Evolutionary conservation across 2,797 vertebrate species (phyloP), one percentile per base, ranked within the genome.

Genomic region (Apogon hyalosoma): DNA sequence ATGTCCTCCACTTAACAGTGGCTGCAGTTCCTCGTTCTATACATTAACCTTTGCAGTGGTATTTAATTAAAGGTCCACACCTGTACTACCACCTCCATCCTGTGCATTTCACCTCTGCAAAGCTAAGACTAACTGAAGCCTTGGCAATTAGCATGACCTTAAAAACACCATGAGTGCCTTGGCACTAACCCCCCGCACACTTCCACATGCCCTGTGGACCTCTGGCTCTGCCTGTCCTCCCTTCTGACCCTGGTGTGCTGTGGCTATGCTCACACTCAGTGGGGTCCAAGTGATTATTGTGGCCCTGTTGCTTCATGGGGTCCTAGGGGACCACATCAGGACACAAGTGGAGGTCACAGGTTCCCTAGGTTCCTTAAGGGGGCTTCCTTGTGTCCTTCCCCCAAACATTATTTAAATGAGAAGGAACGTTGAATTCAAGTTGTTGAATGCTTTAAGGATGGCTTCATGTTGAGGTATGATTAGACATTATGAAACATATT

Each of bases 21-120:
- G 62, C 81, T 88, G 74, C 54, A 84, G 75, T 87, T 87, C 81
- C 87, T 87, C 83, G 70, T 86, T 93, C 83, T 83, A 45, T 80
- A 74, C 88, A 88, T 94, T 94, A 93, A 94, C 93, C 92, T 94
- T 95, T 94, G 83, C 89, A 73, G 83, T 92, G 92, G 90, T 94
- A 93, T 93, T 94, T 93, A 94, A 94, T 94, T 93, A 94, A 93
- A 93, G 92, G 90, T 94, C 91, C 92, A 91, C 91, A 93, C 92
- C 90, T 92, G 88, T 86, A 90, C 68, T 81, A 48, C 55, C 70
- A 63, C 59, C 84, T 65, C 75, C 57, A 39, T 46, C 74, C 55
- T 63, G 56, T 31, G n/a, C 79, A 53, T 14, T 55, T 79, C 64
- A 79, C 78, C 62, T 80, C 75, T 64, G 77, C 79, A 61, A 77